These are phyloP conservation scores for Mythimna pallens DNA, from an alignment of 2,888 invertebrate genomes.

Conservation along the genomic window DNA sequence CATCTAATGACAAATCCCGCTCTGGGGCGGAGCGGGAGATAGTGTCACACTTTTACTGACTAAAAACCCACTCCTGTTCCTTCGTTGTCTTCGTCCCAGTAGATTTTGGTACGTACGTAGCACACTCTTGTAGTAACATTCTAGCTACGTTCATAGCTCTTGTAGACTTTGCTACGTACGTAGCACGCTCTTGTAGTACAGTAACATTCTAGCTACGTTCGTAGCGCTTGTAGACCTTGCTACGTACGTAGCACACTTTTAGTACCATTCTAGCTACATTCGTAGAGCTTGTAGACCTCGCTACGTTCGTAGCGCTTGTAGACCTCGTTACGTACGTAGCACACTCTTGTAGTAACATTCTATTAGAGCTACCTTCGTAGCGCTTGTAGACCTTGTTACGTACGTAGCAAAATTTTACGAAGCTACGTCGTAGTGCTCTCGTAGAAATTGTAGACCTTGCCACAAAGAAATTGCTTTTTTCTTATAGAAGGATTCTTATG, in stretches of 20 bases:
- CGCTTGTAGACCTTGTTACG: no score
- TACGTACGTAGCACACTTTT: background rate
- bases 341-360: background rate
- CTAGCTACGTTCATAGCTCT: background rate
- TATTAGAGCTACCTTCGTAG: no score
- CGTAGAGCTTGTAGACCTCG: background rate
- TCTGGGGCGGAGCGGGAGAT: no score
- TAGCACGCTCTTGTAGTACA: background rate
- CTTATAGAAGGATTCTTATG: background rate
- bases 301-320: background rate
- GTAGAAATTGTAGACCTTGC: slow-evolving; percentile 3
- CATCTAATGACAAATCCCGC: no score
- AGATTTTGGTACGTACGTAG: no score
- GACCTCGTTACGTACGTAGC: background rate
- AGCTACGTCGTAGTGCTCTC: background rate
- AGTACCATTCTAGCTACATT: no score
- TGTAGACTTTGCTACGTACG: background rate
- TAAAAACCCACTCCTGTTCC: no score
- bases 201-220: no score
- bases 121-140: background rate
- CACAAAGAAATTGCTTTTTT: slow-evolving; percentile 8
- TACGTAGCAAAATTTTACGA: background rate
- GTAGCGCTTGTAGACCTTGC: background rate
- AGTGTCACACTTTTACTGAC: no score
- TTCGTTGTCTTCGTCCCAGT: no score